A percentile compares a stretch with the other conserved stretches of the same genome.
phyloP scores from a whole-genome alignment of 2,113 vertebrate genomes.

The Leucoraja erinaceus region DNA sequence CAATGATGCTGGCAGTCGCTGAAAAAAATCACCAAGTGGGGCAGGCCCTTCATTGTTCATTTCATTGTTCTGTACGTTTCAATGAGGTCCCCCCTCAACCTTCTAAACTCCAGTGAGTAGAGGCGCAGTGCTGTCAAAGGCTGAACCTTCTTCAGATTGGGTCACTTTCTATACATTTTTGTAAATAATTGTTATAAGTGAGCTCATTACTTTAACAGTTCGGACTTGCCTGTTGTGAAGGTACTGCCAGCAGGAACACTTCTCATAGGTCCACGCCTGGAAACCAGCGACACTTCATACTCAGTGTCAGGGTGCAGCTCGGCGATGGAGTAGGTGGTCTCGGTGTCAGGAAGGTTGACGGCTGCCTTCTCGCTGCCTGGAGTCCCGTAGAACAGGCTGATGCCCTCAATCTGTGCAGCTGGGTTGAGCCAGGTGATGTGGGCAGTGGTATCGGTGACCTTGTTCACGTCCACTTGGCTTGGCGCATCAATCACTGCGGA shows the following conservation, averaged over 20 bases:
- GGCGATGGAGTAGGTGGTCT: conserved; percentile 81
- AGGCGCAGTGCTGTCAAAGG: too few species aligned
- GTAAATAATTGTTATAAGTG: too few species aligned
- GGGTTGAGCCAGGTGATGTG: conserved; percentile 89
- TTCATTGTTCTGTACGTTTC: too few species aligned
- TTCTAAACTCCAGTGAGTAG: too few species aligned
- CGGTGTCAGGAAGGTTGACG: conserved; percentile 70
- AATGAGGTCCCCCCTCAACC: too few species aligned
- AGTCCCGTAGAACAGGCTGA: conserved; percentile 74
- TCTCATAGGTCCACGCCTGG: conserved; percentile 64
- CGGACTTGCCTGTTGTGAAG: conserved; percentile 76
- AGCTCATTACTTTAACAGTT: not conserved
- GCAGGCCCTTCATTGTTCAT: too few species aligned
- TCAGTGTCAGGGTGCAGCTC: conserved; percentile 77
- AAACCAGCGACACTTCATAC: conserved; percentile 77
- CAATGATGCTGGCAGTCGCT: too few species aligned
- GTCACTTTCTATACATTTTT: too few species aligned
- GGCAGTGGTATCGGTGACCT: conserved; percentile 82
- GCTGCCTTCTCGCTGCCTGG: conserved; percentile 63
- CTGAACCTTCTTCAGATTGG: too few species aligned
- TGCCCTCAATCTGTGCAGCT: conserved; percentile 72
- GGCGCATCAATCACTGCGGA: conserved; percentile 78
- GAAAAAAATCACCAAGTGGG: too few species aligned
- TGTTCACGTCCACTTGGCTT: conserved; percentile 79
- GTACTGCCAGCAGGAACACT: conserved; percentile 70